Evolutionary conservation across 2,797 vertebrate species (phyloP), one percentile per base, ranked within the genome.

Genomic region (Crocodylus rhombifer): DNA sequence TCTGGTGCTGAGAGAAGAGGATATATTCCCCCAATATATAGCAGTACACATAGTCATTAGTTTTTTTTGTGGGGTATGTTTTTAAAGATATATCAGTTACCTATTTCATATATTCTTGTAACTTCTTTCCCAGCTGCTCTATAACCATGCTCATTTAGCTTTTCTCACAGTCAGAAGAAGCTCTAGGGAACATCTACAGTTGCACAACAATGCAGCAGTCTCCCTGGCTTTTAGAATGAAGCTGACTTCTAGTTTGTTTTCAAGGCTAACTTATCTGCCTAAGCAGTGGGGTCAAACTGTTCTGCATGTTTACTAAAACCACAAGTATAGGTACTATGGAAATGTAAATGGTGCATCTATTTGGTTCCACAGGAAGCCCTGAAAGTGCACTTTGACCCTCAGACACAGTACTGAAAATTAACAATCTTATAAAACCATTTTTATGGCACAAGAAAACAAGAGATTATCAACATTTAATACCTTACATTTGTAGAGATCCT

Each of bases 81-180:
- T 9, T 10, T 6, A 55, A 55, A 85, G 57, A 5, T 58, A 55
- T 7, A 36, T 1, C 69, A 51, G 21, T 73, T 73, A 51, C 36
- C 69, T 73, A 26, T 83, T 92, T 93, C 65, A 85, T 20, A 42
- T 28, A 4, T 23, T 77, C 7, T 69, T 77, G 20, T 36, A 58
- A 57, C 26, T 88, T 65, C 11, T 86, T 61, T 95, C 74, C 55
- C 23, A 77, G 55, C 51, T 89, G 65, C 65, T 60, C 55, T 62
- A 77, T 65, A 42, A 58, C 4, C 15, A 26, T 33, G 1, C 3
- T 85, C 17, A 25, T 84, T 93, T 63, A 26, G 0, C 0, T 83
- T 92, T 95, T 65, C 55, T 51, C 86, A 51, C 0, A 0, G 65
- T 51, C 28, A 69, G 5, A 4, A 23, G 71, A 7, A 0, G 1